Conservation (phyloP, 2,888 invertebrate species). For the Xanthia togata region DNA sequence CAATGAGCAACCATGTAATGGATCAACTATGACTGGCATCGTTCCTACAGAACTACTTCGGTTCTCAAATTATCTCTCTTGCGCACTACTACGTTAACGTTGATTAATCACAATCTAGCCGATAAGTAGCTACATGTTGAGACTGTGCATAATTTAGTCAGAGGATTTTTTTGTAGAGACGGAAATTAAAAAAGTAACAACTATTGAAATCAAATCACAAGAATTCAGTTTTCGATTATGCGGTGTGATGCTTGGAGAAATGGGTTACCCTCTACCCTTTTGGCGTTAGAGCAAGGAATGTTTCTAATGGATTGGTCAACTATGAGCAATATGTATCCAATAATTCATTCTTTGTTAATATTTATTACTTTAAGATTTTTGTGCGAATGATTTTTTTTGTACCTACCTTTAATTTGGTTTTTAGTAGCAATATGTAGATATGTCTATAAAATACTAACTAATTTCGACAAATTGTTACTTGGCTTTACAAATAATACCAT, state of each 20-base stretch:
- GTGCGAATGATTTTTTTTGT: too few relatives aligned
- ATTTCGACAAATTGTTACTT: neutral
- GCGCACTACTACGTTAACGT: conserved; percentile 20
- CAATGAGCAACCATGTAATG: conserved; percentile 72
- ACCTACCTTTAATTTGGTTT: too few relatives aligned
- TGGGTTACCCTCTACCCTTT: neutral
- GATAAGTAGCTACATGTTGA: conserved; percentile 1
- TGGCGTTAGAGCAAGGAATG: neutral
- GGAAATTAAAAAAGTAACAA: neutral
- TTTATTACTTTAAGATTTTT: too few relatives aligned
- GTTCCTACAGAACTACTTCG: conserved; percentile 60
- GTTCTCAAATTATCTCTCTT: conserved; percentile 63
- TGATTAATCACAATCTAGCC: conserved; percentile 34
- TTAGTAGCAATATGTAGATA: neutral
- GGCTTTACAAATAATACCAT: neutral
- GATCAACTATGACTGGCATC: conserved; percentile 65
- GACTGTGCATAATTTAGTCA: conserved; percentile 15
- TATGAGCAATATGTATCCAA: too few relatives aligned
- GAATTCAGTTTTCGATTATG: neutral
- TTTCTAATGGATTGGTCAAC: neutral
- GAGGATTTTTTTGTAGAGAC: neutral
- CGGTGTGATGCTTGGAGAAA: neutral
- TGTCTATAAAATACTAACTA: neutral
- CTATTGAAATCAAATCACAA: neutral
- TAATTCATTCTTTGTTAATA: too few relatives aligned